A percentile compares a stretch with the other conserved stretches of the same genome.
Conservation (phyloP, 2,888 invertebrate species). For the Acheta domesticus region DNA sequence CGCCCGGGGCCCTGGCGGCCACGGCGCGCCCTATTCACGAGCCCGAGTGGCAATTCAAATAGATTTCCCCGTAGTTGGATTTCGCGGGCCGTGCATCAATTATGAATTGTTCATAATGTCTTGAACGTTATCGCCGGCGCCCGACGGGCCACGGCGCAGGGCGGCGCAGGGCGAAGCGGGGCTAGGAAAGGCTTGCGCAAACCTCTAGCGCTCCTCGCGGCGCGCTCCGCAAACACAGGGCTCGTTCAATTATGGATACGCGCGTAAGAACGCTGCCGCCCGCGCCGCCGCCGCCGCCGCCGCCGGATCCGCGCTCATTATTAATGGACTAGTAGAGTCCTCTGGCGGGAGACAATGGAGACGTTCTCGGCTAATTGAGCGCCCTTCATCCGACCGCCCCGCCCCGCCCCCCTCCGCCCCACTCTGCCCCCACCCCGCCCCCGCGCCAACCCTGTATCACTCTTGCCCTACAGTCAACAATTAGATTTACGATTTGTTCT, state of each 20-base stretch:
- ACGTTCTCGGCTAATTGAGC: conserved; percentile 32
- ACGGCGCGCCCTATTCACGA: no score
- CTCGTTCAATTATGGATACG: not conserved
- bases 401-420: not conserved
- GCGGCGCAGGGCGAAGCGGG: not conserved
- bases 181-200: not conserved
- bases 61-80: not conserved
- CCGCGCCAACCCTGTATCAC: not conserved
- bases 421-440: not conserved
- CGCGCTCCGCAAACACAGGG: not conserved
- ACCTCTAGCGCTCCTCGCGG: conserved; percentile 8
- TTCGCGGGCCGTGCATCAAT: not conserved
- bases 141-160: not conserved
- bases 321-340: conserved; percentile 18
- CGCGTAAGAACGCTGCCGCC: not conserved
- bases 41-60: conserved; percentile 5
- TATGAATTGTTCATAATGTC: conserved; percentile 1
- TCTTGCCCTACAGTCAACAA: conserved; percentile 18
- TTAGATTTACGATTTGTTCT: conserved; percentile 2
- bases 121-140: conserved; percentile 5
- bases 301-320: not conserved
- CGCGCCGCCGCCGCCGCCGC: not conserved
- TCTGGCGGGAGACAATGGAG: conserved; percentile 30
- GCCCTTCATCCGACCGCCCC: conserved; percentile 25
- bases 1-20: not conserved